Conservation (phyloP, 2,888 invertebrate species). For the Alloscopus bannaensis region DNA sequence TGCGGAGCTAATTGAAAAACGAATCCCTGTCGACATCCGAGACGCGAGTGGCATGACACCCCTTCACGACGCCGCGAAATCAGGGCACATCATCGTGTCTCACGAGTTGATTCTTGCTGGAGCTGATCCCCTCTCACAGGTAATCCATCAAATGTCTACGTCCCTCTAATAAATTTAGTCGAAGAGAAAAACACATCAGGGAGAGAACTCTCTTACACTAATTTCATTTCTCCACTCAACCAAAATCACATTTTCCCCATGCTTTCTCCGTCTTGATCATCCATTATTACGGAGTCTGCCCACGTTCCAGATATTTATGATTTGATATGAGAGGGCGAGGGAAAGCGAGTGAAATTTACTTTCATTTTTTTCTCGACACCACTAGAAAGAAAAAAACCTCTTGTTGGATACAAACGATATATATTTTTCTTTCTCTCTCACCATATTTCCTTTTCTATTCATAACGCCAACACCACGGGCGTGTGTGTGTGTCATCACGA, state of each 20-base stretch:
- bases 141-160: slow-evolving; percentile 55
- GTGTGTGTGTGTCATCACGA: no score
- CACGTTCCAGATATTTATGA: slow-evolving; percentile 39
- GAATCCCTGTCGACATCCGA: slow-evolving; percentile 72
- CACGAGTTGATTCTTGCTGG: slow-evolving; percentile 70
- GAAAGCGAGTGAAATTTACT: no score
- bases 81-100: slow-evolving; percentile 74
- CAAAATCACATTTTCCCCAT: no score
- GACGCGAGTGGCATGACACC: slow-evolving; percentile 74
- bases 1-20: slow-evolving; percentile 64
- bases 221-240: no score
- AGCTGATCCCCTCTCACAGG: slow-evolving; percentile 70
- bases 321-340: no score
- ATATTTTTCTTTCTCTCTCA: slow-evolving; percentile 9
- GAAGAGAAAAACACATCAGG: no score
- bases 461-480: neutral
- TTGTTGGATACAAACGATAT: no score
- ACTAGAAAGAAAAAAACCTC: no score
- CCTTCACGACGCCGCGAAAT: slow-evolving; percentile 75
- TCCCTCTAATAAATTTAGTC: no score
- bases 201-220: no score
- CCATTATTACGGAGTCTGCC: slow-evolving; percentile 35
- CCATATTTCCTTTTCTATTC: neutral
- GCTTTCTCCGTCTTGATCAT: no score
- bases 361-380: no score